phyloP scores from a whole-genome alignment of 2,113 vertebrate genomes.

The Anser brachyrhynchus region DNA sequence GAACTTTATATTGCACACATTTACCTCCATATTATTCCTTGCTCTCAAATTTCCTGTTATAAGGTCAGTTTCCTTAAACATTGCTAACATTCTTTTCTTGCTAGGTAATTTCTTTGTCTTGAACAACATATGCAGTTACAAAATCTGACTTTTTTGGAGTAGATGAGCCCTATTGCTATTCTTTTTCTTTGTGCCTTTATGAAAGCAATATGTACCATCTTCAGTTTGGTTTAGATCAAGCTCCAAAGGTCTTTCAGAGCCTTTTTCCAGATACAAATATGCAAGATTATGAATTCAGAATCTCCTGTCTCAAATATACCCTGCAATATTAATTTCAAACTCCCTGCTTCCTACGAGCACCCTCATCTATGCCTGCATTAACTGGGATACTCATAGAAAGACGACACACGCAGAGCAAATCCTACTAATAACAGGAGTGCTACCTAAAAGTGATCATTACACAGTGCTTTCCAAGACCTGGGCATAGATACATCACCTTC shows the following conservation, averaged over 20 bases:
- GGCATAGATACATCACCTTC: too few relatives aligned
- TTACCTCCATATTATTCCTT: not conserved
- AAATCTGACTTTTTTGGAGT: not conserved
- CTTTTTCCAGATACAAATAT: not conserved
- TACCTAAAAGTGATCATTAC: fast-evolving
- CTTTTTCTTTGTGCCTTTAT: not conserved
- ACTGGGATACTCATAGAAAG: not conserved
- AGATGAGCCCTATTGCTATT: not conserved
- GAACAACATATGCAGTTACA: not conserved
- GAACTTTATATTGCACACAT: not conserved
- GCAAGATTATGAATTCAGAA: not conserved
- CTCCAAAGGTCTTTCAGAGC: not conserved
- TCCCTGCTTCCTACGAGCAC: not conserved
- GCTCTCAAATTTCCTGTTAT: not conserved
- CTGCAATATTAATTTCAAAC: not conserved
- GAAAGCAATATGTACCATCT: not conserved
- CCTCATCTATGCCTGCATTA: not conserved
- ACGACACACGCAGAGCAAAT: not conserved
- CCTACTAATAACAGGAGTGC: not conserved
- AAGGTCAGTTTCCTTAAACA: not conserved
- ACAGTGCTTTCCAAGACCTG: not conserved
- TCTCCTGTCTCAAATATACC: not conserved
- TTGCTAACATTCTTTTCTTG: not conserved
- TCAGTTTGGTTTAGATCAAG: not conserved
- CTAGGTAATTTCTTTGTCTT: not conserved